Evolutionary conservation across 2,113 vertebrate species (phyloP).

Genomic region (Pachypanchax playfairii): DNA sequence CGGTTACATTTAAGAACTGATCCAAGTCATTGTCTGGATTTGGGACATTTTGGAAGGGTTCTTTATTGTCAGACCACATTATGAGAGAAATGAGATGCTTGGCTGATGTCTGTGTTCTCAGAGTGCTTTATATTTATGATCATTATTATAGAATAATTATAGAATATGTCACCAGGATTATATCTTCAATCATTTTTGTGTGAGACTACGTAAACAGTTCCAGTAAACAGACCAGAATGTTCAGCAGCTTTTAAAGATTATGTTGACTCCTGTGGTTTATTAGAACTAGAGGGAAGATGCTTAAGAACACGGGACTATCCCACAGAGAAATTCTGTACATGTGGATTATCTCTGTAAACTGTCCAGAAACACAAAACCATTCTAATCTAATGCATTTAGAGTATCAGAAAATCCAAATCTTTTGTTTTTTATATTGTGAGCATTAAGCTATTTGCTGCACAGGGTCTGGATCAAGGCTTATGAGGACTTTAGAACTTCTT

Average conservation of each 20-base stretch:
- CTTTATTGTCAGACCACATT: too few relatives aligned
- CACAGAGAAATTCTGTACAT: neutral
- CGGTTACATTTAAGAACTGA: too few relatives aligned
- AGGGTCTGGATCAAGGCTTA: neutral
- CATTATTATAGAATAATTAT: neutral
- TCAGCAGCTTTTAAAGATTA: neutral
- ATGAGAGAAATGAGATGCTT: too few relatives aligned
- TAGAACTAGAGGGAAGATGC: neutral
- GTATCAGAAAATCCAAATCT: neutral
- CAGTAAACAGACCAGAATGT: slow-evolving; percentile 5
- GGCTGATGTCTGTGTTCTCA: too few relatives aligned
- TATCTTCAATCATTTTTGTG: slow-evolving; percentile 12
- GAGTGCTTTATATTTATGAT: too few relatives aligned
- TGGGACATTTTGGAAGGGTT: too few relatives aligned
- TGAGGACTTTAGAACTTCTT: neutral
- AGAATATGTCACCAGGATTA: slow-evolving; percentile 8
- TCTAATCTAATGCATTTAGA: neutral
- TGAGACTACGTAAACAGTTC: neutral
- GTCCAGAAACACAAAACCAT: neutral
- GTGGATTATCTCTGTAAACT: neutral
- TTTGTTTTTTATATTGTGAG: neutral
- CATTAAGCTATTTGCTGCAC: neutral
- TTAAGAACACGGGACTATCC: neutral
- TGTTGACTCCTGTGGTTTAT: neutral
- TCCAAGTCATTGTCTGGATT: too few relatives aligned